Evolutionary conservation across 2,113 vertebrate genomes (phyloP), one percentile per base, ranked within the genome.

Genomic region (Calyptommatus sinebrachiatus): DNA sequence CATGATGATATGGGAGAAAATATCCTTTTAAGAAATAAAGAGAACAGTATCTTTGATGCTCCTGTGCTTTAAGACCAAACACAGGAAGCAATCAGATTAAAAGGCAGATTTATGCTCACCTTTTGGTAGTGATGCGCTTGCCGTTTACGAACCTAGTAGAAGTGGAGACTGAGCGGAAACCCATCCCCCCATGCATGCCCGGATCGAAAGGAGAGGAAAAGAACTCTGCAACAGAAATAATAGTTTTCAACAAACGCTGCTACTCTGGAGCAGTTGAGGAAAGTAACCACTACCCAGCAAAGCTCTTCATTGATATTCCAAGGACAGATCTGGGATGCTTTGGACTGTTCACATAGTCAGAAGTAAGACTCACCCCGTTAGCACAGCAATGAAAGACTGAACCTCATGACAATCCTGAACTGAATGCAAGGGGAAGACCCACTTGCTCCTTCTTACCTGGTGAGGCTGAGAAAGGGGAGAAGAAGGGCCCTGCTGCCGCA

Each of bases 111-210:
- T 29, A 48, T 22, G 46, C 96, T 88, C 91, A 98, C 97, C 96
- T 96, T 85, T 95, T 97, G 45, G 96, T 97, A 61, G 96, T 96
- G 81, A 96, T 94, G 63, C 93, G 92, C 89, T 93, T 97, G 61
- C 97, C 97, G 0, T 98, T 98, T 88, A 97, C 82, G 1, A 97
- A 90, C 50, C 95, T 95, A 70, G 97, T 97, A 75, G 96, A 96
- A 68, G 97, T 98, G 79, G 97, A 97, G 83, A 98, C 93, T 0
- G 97, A 97, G 91, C 94, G 96, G 90, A 97, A 96, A 9, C 91
- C 92, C 0, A 89, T 31, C 50, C 95, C 92, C 31, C 89, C 87
- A 0, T 93, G 92, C 0, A 93, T 87, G 0, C 94, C 91, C 0
- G 94, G 92, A 85, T 91, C 83, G 65, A 92, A 91, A 53, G 88